Base-by-base conservation (phyloP, 2,797 vertebrate genomes). In the Eurystomus glaucurus region DNA sequence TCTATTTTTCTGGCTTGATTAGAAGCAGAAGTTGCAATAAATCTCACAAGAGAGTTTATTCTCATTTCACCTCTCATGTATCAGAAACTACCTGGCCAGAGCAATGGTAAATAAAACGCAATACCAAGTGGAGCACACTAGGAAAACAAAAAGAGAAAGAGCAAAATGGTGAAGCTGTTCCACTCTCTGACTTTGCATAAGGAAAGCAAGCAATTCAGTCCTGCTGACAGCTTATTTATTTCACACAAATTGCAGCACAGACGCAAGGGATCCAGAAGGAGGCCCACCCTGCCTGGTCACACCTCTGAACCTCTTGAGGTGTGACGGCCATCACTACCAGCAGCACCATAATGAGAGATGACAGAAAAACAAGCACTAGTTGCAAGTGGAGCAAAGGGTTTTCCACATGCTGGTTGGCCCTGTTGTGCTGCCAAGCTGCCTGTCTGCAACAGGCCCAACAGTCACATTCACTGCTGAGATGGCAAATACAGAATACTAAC, bases 11-110 rank as follows among this genome's bases (percentile, higher is more conserved):
- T 90, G 81, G 50, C 50, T 96, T 94, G 86, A 96, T 94, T 94
- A 96, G 81, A 96, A 97, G 88, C 94, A 97, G 96, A 91, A 97
- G 70, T 93, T 71, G 90, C 64, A 93, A 94, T 94, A 95, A 96
- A 96, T 95, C 88, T 94, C 88, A 77, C 21, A 60, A 82, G 66
- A 92, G 85, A 80, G 55, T 82, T 95, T 82, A 60, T 91, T 96
- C 92, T 92, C 75, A 80, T 89, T 92, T 91, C 93, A 66, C 50
- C 21, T 77, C 62, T 80, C 21, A 0, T 80, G 39, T 70, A 82
- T 91, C 57, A 81, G 69, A 92, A 92, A 91, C 83, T 91, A 91
- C 90, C 78, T 91, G 86, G 80, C 52, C 48, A 57, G 66, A 79
- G 43, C 48, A 82, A 85, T 29, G 31, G 45, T 72, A 70, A 93